These are phyloP conservation scores for Troilus luridus DNA, from an alignment of 2,888 invertebrate genomes.

Conservation along the genomic window DNA sequence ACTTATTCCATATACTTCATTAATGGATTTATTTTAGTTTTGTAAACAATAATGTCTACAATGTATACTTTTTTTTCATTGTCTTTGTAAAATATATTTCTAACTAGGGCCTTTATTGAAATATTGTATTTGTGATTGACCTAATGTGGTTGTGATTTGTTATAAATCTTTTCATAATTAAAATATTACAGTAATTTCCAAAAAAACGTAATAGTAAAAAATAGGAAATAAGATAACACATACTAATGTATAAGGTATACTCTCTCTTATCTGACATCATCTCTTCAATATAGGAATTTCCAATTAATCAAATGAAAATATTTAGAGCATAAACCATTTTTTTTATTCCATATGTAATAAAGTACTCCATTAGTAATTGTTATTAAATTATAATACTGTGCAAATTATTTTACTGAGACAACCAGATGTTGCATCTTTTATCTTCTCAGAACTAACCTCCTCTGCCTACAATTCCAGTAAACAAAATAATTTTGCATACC, in stretches of 20 bases:
- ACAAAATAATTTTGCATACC: no score
- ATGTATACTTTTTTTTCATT: slow-evolving; percentile 3
- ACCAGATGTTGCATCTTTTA: no score
- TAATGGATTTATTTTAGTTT: slow-evolving; percentile 37
- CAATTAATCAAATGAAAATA: background rate
- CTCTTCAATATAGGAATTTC: background rate
- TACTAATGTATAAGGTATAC: background rate
- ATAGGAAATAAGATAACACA: background rate
- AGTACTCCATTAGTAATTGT: no score
- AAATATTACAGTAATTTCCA: background rate
- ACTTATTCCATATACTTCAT: slow-evolving; percentile 46
- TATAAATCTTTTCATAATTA: slow-evolving; percentile 27
- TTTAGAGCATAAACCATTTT: background rate
- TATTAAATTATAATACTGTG: no score
- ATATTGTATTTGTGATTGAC: slow-evolving; percentile 53
- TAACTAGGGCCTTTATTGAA: slow-evolving; percentile 52
- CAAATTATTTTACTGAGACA: no score
- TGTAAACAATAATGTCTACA: slow-evolving; percentile 18
- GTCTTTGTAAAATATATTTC: slow-evolving; percentile 41
- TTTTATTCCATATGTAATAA: no score
- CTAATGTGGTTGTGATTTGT: slow-evolving; percentile 55
- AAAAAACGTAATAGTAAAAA: background rate
- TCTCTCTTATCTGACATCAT: background rate
- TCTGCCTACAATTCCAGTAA: no score
- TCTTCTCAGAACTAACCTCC: no score